These are phyloP conservation scores for Sesia apiformis DNA, from an alignment of 2,888 invertebrate species.

Conservation along the genomic window DNA sequence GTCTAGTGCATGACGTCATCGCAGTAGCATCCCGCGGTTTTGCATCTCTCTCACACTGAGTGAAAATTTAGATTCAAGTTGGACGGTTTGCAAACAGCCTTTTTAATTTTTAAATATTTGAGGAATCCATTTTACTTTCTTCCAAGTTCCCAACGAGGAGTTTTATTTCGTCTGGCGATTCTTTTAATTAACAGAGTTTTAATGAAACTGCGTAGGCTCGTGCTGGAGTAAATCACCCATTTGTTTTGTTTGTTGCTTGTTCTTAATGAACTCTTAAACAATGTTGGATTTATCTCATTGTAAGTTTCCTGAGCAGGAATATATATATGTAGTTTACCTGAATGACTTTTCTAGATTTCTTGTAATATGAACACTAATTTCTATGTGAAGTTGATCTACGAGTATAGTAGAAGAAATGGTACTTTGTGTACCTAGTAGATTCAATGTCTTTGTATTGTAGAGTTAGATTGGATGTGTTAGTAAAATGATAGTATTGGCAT, in stretches of 20 bases:
- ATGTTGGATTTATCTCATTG: background rate
- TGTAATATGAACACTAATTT: no score
- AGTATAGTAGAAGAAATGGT: no score
- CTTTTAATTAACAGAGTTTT: conserved; percentile 27
- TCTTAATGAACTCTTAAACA: conserved; percentile 1
- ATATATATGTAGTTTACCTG: no score
- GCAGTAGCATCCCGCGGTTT: conserved; percentile 29
- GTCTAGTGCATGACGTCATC: conserved; percentile 48
- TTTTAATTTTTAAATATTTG: conserved; percentile 10
- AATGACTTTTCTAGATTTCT: no score
- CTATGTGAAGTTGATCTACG: no score
- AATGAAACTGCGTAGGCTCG: conserved; percentile 16
- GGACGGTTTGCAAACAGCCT: background rate
- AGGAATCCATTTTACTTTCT: conserved; percentile 10
- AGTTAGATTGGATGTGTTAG: no score
- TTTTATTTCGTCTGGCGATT: conserved; percentile 20
- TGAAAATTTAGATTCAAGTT: background rate
- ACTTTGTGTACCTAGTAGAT: no score
- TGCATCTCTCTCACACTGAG: conserved; percentile 32
- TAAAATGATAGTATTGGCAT: no score
- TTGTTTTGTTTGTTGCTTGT: conserved; percentile 11
- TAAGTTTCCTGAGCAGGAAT: no score
- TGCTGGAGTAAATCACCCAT: conserved; percentile 3
- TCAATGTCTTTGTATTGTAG: no score
- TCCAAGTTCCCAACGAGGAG: conserved; percentile 9